Evolutionary conservation across 2,888 invertebrate genomes (phyloP).

Genomic region (Phymatocera aterrima): DNA sequence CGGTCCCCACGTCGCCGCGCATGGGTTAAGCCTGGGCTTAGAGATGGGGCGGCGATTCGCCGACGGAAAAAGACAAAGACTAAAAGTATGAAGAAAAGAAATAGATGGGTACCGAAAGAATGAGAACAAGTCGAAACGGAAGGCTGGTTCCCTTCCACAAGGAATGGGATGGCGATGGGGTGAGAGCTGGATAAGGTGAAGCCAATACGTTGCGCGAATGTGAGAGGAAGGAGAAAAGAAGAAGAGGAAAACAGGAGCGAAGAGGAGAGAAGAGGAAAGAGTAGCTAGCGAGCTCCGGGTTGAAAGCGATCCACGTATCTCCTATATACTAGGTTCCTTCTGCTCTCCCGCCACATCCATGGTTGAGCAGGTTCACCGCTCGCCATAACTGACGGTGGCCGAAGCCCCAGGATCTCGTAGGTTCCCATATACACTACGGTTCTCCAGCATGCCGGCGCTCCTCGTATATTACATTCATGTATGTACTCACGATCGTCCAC

Average conservation of each 20-base stretch:
- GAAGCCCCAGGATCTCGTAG: conserved; percentile 35
- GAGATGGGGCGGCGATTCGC: conserved; percentile 5
- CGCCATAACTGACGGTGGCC: conserved; percentile 40
- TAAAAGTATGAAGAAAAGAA: conserved; percentile 14
- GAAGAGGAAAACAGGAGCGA: conserved; percentile 3
- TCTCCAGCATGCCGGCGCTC: conserved; percentile 1
- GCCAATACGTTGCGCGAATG: conserved; percentile 51
- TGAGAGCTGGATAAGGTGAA: conserved; percentile 56
- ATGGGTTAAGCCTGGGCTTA: conserved; percentile 22
- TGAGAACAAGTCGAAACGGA: not conserved
- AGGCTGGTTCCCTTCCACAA: not conserved
- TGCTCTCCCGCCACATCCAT: conserved; percentile 10
- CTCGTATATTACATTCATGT: conserved; percentile 34
- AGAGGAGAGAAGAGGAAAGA: conserved; percentile 17
- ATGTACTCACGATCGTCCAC: conserved; percentile 18
- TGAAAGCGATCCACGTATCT: conserved; percentile 37
- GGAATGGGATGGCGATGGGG: conserved; percentile 37
- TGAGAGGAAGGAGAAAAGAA: conserved; percentile 22
- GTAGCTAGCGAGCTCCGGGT: conserved; percentile 26
- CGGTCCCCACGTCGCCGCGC: not conserved
- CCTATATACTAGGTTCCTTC: conserved; percentile 32
- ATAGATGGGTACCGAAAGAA: not conserved
- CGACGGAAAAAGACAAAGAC: conserved; percentile 8
- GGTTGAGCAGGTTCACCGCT: conserved; percentile 30
- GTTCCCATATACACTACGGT: conserved; percentile 36